These are phyloP conservation scores for Junonia oenone DNA, from an alignment of 2,888 invertebrate genomes.

Conservation along the genomic window DNA sequence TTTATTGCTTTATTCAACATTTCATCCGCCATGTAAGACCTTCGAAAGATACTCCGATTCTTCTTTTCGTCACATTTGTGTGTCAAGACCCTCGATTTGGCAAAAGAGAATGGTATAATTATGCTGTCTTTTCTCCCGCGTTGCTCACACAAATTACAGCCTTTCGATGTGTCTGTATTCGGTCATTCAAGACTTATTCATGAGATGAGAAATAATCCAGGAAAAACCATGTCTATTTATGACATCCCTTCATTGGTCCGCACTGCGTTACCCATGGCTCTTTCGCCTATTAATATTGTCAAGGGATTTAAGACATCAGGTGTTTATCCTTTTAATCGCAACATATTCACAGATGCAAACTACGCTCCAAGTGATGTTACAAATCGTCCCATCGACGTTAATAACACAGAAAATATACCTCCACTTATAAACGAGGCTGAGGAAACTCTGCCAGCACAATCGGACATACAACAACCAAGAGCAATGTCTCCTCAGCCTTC, in stretches of 20 bases:
- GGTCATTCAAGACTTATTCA: background rate
- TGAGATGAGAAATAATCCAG: background rate
- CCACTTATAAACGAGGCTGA: too few relatives aligned
- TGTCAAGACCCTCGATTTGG: background rate
- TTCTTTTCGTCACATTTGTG: background rate
- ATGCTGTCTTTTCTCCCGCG: background rate
- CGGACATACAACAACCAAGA: too few relatives aligned
- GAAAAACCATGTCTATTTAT: background rate
- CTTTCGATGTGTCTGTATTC: background rate
- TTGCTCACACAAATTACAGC: background rate
- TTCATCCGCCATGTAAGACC: too few relatives aligned
- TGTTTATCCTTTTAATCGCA: constrained; percentile 5
- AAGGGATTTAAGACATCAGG: constrained; percentile 8
- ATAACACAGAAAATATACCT: too few relatives aligned
- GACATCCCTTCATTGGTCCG: background rate
- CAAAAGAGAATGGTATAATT: background rate
- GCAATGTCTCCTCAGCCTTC: too few relatives aligned
- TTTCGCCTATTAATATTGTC: constrained; percentile 6
- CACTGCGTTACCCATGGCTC: background rate
- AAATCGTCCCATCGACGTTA: background rate
- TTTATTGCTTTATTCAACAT: too few relatives aligned
- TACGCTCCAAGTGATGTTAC: background rate
- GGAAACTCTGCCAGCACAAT: too few relatives aligned
- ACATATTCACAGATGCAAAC: background rate
- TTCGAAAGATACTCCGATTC: too few relatives aligned